These are phyloP conservation scores for Cantharis nigra DNA, from an alignment of 2,888 invertebrate species.

Conservation along the genomic window DNA sequence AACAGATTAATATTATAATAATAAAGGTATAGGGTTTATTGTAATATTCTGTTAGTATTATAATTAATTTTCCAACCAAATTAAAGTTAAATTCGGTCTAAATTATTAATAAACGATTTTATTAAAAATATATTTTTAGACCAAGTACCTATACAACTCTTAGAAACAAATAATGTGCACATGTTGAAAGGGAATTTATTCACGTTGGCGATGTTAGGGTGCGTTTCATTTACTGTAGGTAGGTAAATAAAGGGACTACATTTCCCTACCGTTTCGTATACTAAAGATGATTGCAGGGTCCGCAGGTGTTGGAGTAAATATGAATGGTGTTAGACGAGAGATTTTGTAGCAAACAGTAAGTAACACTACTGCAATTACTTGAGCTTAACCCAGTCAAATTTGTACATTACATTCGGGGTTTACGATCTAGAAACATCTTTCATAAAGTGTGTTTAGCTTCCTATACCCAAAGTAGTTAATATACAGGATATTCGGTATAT, in stretches of 20 bases:
- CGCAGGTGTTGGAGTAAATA: constrained; percentile 25
- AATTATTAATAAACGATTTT: not conserved
- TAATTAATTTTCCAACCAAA: not conserved
- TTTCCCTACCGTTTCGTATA: constrained; percentile 7
- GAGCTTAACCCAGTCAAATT: constrained; percentile 3
- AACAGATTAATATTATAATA: not conserved
- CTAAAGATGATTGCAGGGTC: constrained; percentile 10
- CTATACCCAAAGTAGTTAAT: not conserved
- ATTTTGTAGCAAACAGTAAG: constrained; percentile 19
- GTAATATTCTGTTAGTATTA: not conserved
- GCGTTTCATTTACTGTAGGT: constrained; percentile 6
- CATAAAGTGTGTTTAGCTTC: not conserved
- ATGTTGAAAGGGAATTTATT: constrained; percentile 4
- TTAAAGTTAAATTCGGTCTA: not conserved
- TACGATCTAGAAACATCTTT: not conserved
- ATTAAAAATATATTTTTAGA: not conserved
- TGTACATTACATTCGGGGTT: not conserved
- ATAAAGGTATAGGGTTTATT: not conserved
- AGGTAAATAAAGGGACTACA: constrained; percentile 15
- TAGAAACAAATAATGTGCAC: not conserved
- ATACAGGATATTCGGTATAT: not conserved
- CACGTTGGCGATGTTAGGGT: not conserved
- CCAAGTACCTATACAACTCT: not conserved
- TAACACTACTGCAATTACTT: constrained; percentile 17
- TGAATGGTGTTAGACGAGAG: constrained; percentile 10